Percentiles rank a stretch among this genome's conserved stretches.
phyloP scores from a whole-genome alignment of 1,140 invertebrate genomes.

The Brachystomella parvula region DNA sequence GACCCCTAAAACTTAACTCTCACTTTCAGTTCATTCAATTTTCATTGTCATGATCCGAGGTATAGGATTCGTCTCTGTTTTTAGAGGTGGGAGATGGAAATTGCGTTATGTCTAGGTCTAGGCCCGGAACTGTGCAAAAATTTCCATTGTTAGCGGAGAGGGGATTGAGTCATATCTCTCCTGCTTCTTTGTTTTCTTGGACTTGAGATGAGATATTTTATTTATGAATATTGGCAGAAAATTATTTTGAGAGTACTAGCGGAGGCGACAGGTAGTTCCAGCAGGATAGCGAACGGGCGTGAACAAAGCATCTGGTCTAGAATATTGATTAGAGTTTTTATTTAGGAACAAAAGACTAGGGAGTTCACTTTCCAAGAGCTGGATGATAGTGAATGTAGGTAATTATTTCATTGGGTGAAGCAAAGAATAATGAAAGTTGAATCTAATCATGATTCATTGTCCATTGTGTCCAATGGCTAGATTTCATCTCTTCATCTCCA shows the following conservation, averaged over 20 bases:
- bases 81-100: background rate
- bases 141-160: background rate
- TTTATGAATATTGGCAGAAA: slow-evolving; percentile 6
- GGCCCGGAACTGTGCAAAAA: too few species aligned
- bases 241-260: too few species aligned
- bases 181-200: background rate
- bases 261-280: background rate
- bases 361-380: background rate
- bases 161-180: slow-evolving; percentile 8
- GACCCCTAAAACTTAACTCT: background rate
- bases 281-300: background rate
- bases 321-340: slow-evolving; percentile 9
- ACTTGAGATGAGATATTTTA: background rate
- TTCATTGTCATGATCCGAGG: background rate
- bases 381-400: slow-evolving; percentile 6
- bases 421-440: background rate
- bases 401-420: slow-evolving; percentile 13
- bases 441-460: slow-evolving; percentile 12
- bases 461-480: slow-evolving; percentile 3
- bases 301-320: background rate
- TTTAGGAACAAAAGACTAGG: background rate
- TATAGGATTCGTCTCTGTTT: background rate
- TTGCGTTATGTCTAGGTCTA: too few species aligned
- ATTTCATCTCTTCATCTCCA: background rate
- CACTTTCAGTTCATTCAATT: background rate